Base-by-base conservation (phyloP, 1,140 invertebrate species). In the Onthophagus taurus region DNA sequence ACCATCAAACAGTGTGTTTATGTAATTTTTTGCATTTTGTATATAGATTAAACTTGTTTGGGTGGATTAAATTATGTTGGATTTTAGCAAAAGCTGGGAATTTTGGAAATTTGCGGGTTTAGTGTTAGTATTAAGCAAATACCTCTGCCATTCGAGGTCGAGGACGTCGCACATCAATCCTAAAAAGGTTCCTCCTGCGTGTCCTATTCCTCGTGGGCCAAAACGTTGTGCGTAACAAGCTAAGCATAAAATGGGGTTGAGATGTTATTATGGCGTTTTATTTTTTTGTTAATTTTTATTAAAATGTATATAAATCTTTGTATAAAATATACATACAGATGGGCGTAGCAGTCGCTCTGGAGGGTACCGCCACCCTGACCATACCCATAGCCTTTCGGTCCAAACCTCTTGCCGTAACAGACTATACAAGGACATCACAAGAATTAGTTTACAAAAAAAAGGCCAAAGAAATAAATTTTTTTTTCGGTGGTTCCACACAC, bases 371-470 rank as follows among this genome's bases (percentile, higher is more conserved):
- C 88, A 61, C 89, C 88, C 74, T 88, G 84, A 53, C 89, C 89
- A 68, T 89, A 92, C 54, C 89, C 89, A 68, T 93, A 93, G 65
- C 89, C 89, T 71, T 90, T 91, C 47, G 89, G 89, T 54, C 89
- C 89, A 71, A 90, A 94, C 72, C 81, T 84, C 77, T 89, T 92
- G 59, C 78, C 88, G 71, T 94, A 94, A 77, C 89, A 93, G 58
- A 85, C 87, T 90, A 48, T 31, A 37, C 19, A 37, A 35, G n/a
- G n/a, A n/a, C n/a, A n/a, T n/a, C n/a, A n/a, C n/a, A n/a, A n/a
- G n/a, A n/a, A n/a, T n/a, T n/a, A n/a, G n/a, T n/a, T n/a, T n/a
- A n/a, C n/a, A n/a, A n/a, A n/a, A n/a, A n/a, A n/a, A n/a, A n/a
- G n/a, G n/a, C n/a, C n/a, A n/a, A n/a, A n/a, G n/a, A n/a, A n/a